Conservation (phyloP, 1,140 invertebrate genomes). For the Hypothenemus hampei region DNA sequence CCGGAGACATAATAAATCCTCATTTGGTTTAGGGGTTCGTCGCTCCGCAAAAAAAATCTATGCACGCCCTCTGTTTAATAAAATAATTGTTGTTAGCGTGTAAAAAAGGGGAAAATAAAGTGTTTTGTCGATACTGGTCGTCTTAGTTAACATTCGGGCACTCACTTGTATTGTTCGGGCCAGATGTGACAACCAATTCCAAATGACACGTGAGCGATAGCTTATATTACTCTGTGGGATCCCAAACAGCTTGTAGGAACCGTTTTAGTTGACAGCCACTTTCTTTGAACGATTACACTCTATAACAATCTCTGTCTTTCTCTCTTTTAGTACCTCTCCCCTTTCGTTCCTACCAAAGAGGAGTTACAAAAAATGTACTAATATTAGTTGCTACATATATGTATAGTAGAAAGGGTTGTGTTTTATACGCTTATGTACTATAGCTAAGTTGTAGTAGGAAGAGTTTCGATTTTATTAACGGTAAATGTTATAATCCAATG, state of each 20-base stretch:
- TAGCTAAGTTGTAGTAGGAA: too few relatives aligned
- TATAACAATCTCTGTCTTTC: conserved; percentile 14
- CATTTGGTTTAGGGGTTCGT: conserved; percentile 14
- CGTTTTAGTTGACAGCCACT: conserved; percentile 22
- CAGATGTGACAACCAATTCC: conserved; percentile 32
- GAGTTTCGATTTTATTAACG: too few relatives aligned
- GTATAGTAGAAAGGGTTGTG: too few relatives aligned
- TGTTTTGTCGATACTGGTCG: conserved; percentile 25
- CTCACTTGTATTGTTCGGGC: conserved; percentile 24
- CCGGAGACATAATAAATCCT: conserved; percentile 13
- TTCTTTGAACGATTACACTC: conserved; percentile 24
- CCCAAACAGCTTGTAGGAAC: conserved; percentile 31
- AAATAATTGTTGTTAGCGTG: too few relatives aligned
- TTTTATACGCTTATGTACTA: too few relatives aligned
- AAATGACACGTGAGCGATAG: conserved; percentile 32
- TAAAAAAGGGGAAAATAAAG: conserved; percentile 16
- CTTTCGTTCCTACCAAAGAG: too few relatives aligned
- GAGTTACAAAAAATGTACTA: too few relatives aligned
- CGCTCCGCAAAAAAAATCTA: too few relatives aligned
- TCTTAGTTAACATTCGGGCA: conserved; percentile 29
- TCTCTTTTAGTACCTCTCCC: too few relatives aligned
- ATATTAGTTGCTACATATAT: too few relatives aligned
- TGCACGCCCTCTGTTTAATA: too few relatives aligned
- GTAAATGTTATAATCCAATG: too few relatives aligned
- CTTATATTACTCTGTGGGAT: conserved; percentile 30